phyloP scores from a whole-genome alignment of 2,113 vertebrate species.

The Pelecanus crispus region DNA sequence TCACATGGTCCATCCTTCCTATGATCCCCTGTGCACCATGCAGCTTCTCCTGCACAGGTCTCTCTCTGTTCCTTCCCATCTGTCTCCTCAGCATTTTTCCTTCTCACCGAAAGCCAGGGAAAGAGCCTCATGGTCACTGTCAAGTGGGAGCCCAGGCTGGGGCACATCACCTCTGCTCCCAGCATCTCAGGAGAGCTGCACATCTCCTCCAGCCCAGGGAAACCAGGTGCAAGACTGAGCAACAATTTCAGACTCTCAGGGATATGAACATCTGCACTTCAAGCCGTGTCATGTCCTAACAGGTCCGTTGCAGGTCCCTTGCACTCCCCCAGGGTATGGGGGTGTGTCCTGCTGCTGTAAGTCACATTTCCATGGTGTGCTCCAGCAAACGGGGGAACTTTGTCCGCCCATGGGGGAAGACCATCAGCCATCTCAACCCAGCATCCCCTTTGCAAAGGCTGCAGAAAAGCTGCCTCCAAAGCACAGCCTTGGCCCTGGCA shows the following conservation, averaged over 20 bases:
- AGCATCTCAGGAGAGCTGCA: background rate
- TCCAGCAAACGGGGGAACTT: background rate
- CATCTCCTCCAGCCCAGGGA: background rate
- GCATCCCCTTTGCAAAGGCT: background rate
- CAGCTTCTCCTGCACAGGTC: background rate
- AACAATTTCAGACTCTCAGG: too few species aligned
- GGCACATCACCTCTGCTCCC: background rate
- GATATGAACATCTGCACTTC: background rate
- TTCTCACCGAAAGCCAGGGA: background rate
- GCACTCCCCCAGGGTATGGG: background rate
- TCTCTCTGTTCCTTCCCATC: background rate
- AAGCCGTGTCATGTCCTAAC: background rate
- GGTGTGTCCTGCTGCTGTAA: background rate
- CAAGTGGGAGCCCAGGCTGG: background rate
- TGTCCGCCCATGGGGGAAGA: background rate
- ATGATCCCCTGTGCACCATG: too few species aligned
- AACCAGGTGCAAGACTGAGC: background rate
- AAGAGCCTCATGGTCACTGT: background rate
- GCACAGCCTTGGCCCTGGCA: too few species aligned
- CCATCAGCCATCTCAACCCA: background rate
- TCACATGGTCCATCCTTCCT: background rate
- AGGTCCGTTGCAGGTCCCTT: background rate
- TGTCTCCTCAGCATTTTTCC: background rate
- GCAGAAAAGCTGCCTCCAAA: fast-evolving
- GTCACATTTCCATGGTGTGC: background rate